These are phyloP conservation scores for Neuroterus valhalla DNA, from an alignment of 1,140 invertebrate species.

Conservation along the genomic window DNA sequence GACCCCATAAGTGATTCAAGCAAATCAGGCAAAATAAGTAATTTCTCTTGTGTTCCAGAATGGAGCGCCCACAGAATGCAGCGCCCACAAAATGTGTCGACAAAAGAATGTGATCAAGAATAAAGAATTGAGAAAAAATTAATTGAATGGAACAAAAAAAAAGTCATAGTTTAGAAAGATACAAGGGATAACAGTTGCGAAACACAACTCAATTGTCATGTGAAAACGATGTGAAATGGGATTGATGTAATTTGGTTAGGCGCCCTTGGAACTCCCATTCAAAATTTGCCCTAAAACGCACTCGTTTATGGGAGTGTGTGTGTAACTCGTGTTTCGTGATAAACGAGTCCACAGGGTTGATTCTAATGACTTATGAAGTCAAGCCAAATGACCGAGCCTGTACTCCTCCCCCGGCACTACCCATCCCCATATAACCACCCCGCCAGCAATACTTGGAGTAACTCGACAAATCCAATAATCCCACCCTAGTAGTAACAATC, in stretches of 20 bases:
- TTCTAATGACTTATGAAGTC: conserved; percentile 76
- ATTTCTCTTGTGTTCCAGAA: too few species aligned
- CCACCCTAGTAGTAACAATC: conserved; percentile 60
- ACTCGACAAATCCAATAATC: conserved; percentile 68
- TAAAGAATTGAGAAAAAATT: conserved; percentile 42
- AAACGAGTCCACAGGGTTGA: conserved; percentile 66
- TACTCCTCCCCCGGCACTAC: conserved; percentile 50
- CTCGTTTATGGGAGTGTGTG: conserved; percentile 51
- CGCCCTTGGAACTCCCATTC: conserved; percentile 49
- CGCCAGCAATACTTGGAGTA: conserved; percentile 59
- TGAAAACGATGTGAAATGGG: conserved; percentile 75
- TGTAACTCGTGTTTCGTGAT: conserved; percentile 58
- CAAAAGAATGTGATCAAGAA: conserved; percentile 31
- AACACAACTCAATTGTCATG: conserved; percentile 71
- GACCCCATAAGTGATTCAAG: too few species aligned
- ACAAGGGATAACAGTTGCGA: conserved; percentile 67
- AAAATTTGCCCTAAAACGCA: conserved; percentile 50
- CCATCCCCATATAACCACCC: conserved; percentile 48
- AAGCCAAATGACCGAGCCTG: conserved; percentile 72
- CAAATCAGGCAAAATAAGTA: too few species aligned
- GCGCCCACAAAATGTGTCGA: too few species aligned
- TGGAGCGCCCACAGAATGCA: too few species aligned
- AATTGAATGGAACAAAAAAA: conserved; percentile 12
- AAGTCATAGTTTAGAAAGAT: conserved; percentile 39
- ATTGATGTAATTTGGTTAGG: conserved; percentile 76